Evolutionary conservation across 2,888 invertebrate genomes (phyloP).

Genomic region (Thera britannica): DNA sequence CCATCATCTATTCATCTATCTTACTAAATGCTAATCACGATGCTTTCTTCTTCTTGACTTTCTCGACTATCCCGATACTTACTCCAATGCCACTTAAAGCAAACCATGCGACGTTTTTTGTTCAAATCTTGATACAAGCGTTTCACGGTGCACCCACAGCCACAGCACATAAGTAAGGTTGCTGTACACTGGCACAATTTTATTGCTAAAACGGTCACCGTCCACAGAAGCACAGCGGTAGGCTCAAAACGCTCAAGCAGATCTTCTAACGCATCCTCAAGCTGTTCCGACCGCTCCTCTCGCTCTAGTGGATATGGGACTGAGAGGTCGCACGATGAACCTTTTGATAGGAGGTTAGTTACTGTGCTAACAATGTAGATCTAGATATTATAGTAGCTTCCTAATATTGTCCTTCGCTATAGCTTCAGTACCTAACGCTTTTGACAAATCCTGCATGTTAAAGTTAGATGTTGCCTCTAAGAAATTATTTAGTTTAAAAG

Average conservation of each 20-base stretch:
- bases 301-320: slow-evolving; percentile 80
- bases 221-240: slow-evolving; percentile 50
- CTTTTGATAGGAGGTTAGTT: slow-evolving; percentile 71
- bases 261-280: slow-evolving; percentile 77
- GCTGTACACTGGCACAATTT: neutral
- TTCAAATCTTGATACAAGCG: too few relatives aligned
- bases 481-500: too few relatives aligned
- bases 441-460: too few relatives aligned
- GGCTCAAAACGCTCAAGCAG: slow-evolving; percentile 76
- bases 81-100: too few relatives aligned
- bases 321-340: slow-evolving; percentile 68
- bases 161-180: neutral
- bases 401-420: neutral
- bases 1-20: too few relatives aligned
- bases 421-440: too few relatives aligned
- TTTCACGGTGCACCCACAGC: neutral
- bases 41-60: too few relatives aligned
- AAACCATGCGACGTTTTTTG: too few relatives aligned
- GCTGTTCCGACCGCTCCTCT: slow-evolving; percentile 75
- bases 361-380: neutral
- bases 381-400: neutral
- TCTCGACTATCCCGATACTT: too few relatives aligned
- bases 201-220: slow-evolving; percentile 18
- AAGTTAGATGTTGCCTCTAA: too few relatives aligned
- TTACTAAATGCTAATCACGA: too few relatives aligned